Evolutionary conservation across 2,797 vertebrate genomes (phyloP), one percentile per base, ranked within the genome.

Genomic region (Nyctalus aviator): DNA sequence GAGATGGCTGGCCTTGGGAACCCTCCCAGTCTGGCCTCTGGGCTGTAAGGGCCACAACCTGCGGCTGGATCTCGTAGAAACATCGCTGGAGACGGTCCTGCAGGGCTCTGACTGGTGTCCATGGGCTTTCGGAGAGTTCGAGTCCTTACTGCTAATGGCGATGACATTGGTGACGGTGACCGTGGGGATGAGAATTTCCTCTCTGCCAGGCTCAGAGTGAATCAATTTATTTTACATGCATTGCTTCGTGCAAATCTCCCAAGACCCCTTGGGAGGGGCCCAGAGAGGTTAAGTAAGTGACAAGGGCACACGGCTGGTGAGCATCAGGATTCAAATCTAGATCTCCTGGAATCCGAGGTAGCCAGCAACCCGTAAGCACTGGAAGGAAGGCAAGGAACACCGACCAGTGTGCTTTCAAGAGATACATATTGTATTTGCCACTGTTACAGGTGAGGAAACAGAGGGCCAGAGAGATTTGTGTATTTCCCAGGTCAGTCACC

Each of bases 361-460:
- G 53, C 35, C 82, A 66, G 66, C n/a, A 71, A 75, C 18, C 53
- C 64, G 27, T 53, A 64, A 75, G 88, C 1, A 8, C 32, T 64
- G 9, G 64, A 73, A 68, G 48, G 35, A 73, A 93, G 75, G 69
- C 35, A 46, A 88, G 77, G 20, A 27, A 57, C 35, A 62, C 8
- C 20, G 44, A n/a, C 41, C 35, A 81, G 53, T 13, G 53, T 13
- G 50, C 50, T 50, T 81, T 62, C 27, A 57, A 85, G 32, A 30
- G 32, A 71, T 46, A 66, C 30, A 6, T 53, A 77, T 37, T 87
- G 82, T 53, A 83, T 71, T 71, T 18, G 27, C 48, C 48, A 59
- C 78, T 81, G 94, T 94, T 41, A 87, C 35, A 77, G 8, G 85
- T 46, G 55, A 79, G 64, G 64, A 93, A 84, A 90, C 53, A 87